These are phyloP conservation scores for Ceriagrion tenellum DNA, from an alignment of 2,888 invertebrate species.

Conservation along the genomic window DNA sequence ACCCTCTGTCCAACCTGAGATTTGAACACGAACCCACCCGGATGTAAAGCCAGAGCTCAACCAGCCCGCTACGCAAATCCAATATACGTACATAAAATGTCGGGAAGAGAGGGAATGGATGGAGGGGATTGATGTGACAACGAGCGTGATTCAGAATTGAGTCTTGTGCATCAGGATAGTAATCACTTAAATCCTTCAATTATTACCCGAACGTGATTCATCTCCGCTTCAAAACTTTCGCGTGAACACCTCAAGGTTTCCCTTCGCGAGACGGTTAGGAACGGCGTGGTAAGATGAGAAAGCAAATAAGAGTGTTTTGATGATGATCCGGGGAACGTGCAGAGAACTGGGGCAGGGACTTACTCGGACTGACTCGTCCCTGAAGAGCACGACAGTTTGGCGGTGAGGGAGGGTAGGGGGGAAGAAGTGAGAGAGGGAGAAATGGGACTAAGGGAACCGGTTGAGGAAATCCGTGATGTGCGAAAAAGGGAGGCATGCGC, in stretches of 20 bases:
- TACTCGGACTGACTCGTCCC: background rate
- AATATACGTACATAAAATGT: too few relatives aligned
- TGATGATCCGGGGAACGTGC: background rate
- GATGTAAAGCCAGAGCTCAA: too few relatives aligned
- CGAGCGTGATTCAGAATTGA: background rate
- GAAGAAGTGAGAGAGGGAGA: background rate
- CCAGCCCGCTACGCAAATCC: too few relatives aligned
- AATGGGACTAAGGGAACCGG: background rate
- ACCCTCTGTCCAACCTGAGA: too few relatives aligned
- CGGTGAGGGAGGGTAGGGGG: background rate
- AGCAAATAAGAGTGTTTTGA: background rate
- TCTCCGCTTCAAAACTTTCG: too few relatives aligned
- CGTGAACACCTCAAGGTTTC: background rate
- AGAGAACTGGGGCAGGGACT: background rate
- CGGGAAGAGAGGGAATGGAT: too few relatives aligned
- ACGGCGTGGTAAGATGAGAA: background rate
- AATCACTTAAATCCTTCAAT: background rate
- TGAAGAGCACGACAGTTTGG: background rate
- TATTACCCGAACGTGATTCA: background rate
- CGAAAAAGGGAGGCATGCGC: background rate
- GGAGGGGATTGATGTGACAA: too few relatives aligned
- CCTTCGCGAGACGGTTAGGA: background rate
- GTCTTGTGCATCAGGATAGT: background rate
- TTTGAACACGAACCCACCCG: too few relatives aligned
- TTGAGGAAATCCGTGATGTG: background rate